Evolutionary conservation across 2,888 invertebrate genomes (phyloP), one percentile per base, ranked within the genome.

Genomic region (Brenthis daphne): DNA sequence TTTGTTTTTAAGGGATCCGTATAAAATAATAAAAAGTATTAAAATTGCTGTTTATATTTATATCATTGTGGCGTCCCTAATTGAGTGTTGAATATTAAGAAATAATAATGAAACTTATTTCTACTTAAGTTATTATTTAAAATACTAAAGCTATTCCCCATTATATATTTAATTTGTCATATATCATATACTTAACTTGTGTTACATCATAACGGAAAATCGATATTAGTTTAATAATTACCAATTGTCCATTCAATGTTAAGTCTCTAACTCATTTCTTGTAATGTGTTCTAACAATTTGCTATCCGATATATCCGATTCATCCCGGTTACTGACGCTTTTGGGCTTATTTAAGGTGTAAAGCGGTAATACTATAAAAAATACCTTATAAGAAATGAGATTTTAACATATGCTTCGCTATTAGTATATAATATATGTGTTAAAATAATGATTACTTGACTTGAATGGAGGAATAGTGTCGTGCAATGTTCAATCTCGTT

Each of bases 401-500:
- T 72, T 70, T 67, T 61, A 64, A 69, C 71, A 71, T 64, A 58
- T 20, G 64, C 71, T 68, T 65, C 51, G 67, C 63, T 67, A 63
- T 48, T n/a, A 48, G 43, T 55, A 64, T 16, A 53, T 16, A 37
- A 37, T 29, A 29, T 20, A 12, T 64, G n/a, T 58, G 64, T 55
- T 60, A 58, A 69, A 64, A 60, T 66, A 55, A 55, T 50, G 47
- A 55, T 58, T 51, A 67, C 63, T 67, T 69, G 65, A 60, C 51
- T 67, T 69, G 66, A 71, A 71, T 71, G 70, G 68, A 57, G 61
- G 57, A 43, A 43, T 71, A 71, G 72, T 75, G 56, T 71, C 71
- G 73, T 73, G 76, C 73, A 76, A 74, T 70, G 77, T 77, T 78
- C 81, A 80, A 77, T 81, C 81, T 81, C 79, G 80, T 81, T 75